Base-by-base conservation (phyloP, 2,113 vertebrate species). In the Cryptotis parvus region DNA sequence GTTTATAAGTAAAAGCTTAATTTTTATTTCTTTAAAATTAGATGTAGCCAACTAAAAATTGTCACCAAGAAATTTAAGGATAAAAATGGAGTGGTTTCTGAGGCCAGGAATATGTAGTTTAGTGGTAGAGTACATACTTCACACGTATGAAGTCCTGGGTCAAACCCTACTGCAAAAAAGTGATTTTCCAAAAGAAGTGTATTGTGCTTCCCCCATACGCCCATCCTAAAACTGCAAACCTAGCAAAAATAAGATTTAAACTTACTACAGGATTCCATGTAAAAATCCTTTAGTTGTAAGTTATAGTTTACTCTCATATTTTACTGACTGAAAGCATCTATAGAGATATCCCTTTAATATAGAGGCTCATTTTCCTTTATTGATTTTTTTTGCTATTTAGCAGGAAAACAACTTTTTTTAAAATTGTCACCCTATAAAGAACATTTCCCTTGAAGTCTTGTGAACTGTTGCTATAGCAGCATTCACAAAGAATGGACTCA, bases 251-350 rank as follows among this genome's bases (percentile, higher is more conserved):
- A 63, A 70, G 9, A 95, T 27, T 61, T 68, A 87, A 92, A 49
- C 18, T 81, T 86, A 58, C 3, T 58, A 18, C 3, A 58, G 52
- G 12, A 18, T 96, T 92, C 49, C 49, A 33, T 92, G 58, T 92
- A 61, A 92, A 55, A 93, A 87, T 89, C 26, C 15, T 89, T 93
- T 89, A 49, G 89, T 75, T 93, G 52, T 35, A 92, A 76, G 43
- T 89, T 89, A 63, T 39, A 77, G 80, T 92, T 95, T 87, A 39
- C 65, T 82, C n/a, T 93, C 37, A n/a, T n/a, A n/a, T n/a, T n/a
- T n/a, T n/a, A 70, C 22, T 69, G 87, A 49, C 75, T 92, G 86
- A 91, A 93, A 86, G 43, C 81, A 43, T 74, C 24, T 74, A 26
- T 63, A 78, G 66, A 94, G 52, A 10, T 80, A 49, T 80, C 65